Percentiles rank a stretch among this genome's conserved stretches.
These are phyloP conservation scores for Ophion obscuratus DNA, from an alignment of 2,888 invertebrate species.

Conservation along the genomic window DNA sequence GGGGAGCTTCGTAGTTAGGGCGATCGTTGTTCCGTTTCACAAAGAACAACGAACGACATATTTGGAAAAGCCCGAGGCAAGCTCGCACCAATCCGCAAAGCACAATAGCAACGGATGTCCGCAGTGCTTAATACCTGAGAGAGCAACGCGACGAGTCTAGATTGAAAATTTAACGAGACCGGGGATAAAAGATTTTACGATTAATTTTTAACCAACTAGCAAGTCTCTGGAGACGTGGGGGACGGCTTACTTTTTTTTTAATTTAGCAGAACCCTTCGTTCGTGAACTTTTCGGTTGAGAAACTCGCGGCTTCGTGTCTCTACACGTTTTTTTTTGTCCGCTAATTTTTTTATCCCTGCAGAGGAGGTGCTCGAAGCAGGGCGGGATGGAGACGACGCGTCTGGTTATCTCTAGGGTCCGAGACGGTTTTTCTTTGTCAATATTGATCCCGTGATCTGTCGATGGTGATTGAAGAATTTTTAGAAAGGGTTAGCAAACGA, in stretches of 20 bases:
- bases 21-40: background rate
- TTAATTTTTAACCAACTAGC: slow-evolving; percentile 72
- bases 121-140: slow-evolving; percentile 20
- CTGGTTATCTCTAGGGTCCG: no score
- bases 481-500: background rate
- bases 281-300: slow-evolving; percentile 22
- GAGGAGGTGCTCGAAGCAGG: background rate
- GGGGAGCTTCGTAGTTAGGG: slow-evolving; percentile 19
- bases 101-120: slow-evolving; percentile 3
- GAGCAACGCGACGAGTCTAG: slow-evolving; percentile 21
- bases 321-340: background rate
- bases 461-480: background rate
- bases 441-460: background rate
- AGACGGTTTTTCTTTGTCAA: background rate
- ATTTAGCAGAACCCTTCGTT: slow-evolving; percentile 74
- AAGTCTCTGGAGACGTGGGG: slow-evolving; percentile 63
- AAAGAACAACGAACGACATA: background rate
- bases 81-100: background rate
- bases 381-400: no score
- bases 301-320: slow-evolving; percentile 14
- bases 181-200: slow-evolving; percentile 37
- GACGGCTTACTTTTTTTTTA: slow-evolving; percentile 67
- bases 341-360: background rate
- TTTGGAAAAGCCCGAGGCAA: background rate
- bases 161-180: slow-evolving; percentile 66